Evolutionary conservation across 2,113 vertebrate genomes (phyloP), one percentile per base, ranked within the genome.

Genomic region (Falcunculus frontatus): DNA sequence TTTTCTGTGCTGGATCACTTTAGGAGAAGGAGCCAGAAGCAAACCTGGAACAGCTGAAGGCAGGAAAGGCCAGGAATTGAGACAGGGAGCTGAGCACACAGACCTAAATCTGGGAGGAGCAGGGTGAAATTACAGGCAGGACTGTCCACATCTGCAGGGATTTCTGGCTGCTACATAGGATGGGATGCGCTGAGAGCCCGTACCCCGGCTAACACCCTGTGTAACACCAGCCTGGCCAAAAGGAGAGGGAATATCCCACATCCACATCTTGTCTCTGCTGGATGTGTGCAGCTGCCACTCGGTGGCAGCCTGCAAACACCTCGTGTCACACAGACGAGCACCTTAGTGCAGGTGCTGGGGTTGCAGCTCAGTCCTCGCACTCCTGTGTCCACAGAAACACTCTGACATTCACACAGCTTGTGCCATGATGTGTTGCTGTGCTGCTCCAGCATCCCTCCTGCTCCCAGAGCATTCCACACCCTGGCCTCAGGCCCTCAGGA

Each of bases 261-360:
- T 19, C 30, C 29, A 3, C 0, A n/a, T 15, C 49, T 11, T 25
- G 29, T 12, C 46, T 63, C 30, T 33, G 59, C 72, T 50, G 87
- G 67, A 35, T 88, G 13, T 11, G 5, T 69, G 79, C 50, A 86
- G 19, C 55, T 74, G 88, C 95, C 96, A 94, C 95, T 95, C 88
- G 72, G 94, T 95, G 92, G 94, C 90, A 95, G 90, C 84, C 92
- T 97, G 83, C 63, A 95, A 73, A 84, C 95, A 67, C 10, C 15
- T 35, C 11, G 16, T 23, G 10, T 59, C 27, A 20, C 70, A 30
- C 37, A 2, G 6, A 18, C 0, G 7, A 27, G 37, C 84, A 79
- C 59, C 89, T 84, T 16, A 30, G n/a, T 0, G 35, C 50, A 47
- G 86, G 39, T 47, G 8, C 5, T 18, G 42, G 35, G 7, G 6